These are phyloP conservation scores for Cydia fagiglandana DNA, from an alignment of 1,140 invertebrate species.

Conservation along the genomic window DNA sequence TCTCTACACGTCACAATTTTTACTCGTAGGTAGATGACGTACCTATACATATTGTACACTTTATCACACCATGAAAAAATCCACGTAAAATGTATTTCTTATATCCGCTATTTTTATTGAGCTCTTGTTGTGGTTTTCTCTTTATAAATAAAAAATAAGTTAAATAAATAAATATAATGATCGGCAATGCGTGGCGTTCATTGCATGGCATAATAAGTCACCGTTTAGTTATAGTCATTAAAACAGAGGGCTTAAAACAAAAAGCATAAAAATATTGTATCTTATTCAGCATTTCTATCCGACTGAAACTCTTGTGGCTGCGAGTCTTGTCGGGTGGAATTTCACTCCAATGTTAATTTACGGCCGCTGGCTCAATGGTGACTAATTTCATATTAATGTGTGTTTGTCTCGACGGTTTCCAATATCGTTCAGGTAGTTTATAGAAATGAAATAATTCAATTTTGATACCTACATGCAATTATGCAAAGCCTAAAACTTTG, in stretches of 20 bases:
- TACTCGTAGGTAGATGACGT: no score
- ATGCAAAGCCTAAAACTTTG: neutral
- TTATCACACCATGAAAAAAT: no score
- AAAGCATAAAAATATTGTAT: neutral
- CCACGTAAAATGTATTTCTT: no score
- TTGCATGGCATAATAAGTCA: no score
- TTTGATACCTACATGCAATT: neutral
- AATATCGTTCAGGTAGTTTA: neutral
- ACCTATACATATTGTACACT: no score
- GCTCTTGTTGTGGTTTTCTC: no score
- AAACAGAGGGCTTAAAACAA: neutral
- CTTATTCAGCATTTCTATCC: slow-evolving; percentile 1
- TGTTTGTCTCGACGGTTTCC: slow-evolving; percentile 48
- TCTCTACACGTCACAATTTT: no score
- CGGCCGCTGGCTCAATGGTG: slow-evolving; percentile 49
- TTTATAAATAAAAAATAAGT: no score
- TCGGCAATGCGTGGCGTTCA: no score
- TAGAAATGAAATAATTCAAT: neutral
- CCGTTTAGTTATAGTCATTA: neutral
- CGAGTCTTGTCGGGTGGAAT: slow-evolving; percentile 54
- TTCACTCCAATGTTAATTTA: slow-evolving; percentile 65
- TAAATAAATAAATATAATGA: no score
- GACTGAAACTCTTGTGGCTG: slow-evolving; percentile 4
- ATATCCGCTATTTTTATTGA: no score
- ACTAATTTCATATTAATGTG: slow-evolving; percentile 61